Evolutionary conservation across 1,140 invertebrate genomes (phyloP), one percentile per base, ranked within the genome.

Genomic region (Apolygus lucorum): DNA sequence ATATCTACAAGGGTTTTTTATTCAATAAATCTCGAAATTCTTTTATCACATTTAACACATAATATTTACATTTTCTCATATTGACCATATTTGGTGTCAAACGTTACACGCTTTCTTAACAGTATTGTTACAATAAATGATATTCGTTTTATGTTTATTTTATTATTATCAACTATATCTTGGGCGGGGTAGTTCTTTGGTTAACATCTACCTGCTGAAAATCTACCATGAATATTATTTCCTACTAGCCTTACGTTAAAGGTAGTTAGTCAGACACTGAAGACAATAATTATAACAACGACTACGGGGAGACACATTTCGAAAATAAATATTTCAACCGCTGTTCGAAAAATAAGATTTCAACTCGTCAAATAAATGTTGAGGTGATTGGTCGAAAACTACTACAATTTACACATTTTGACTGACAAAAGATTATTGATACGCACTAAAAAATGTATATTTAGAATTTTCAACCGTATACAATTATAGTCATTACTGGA

Each of bases 51-150:
- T 42, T 42, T 42, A 42, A 42, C 34, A 42, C 34, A 42, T 42
- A 42, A 42, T 59, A 11, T 59, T 59, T 59, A 59, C 54, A 59
- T 14, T 22, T 59, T 17, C 17, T 59, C 54, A 59, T 24, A 59
- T 59, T 59, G 11, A 59, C 22, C 8, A 22, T 59, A 17, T 59
- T n/a, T 4, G 54, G 54, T 59, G 54, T 59, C 54, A 59, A 59
- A 59, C 8, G 54, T 59, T 59, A 11, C 54, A 59, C 54, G n/a
- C 22, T 22, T 59, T 13, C 22, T 59, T 17, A 8, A 42, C 34
- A 42, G 17, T 59, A 59, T 59, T 59, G 54, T 14, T 59, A 11
- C 11, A 24, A 59, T 42, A 42, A 59, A 59, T 59, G 54, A 4
- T 59, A 17, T 22, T 21, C 17, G 17, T 42, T 42, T 42, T 42